Evolutionary conservation across 2,113 vertebrate genomes (phyloP), one percentile per base, ranked within the genome.

Genomic region (Lynx canadensis): DNA sequence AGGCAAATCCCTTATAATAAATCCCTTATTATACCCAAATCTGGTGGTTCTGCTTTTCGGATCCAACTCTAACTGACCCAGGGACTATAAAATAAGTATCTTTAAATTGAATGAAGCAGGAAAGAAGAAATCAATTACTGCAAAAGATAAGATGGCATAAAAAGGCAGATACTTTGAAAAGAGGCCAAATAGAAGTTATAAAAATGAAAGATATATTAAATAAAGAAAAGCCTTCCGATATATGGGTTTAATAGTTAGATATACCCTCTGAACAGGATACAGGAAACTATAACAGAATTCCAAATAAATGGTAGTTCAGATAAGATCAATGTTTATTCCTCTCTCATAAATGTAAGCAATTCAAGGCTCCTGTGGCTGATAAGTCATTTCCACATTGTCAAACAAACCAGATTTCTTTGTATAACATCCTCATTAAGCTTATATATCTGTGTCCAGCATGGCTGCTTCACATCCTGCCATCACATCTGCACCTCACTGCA

Each of bases 71-170:
- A 76, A 92, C 36, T 96, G 92, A 82, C 78, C 90, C 25, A 55
- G 18, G 87, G 76, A 85, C 65, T 97, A 81, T 57, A 91, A 94
- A 76, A 94, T 91, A 95, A 94, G 80, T 76, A 87, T 60, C 25
- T 97, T 93, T 95, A 94, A 74, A 94, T 15, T 88, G 71, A 97
- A 97, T 80, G 68, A 94, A 95, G 18, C n/a, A 91, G 12, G 31
- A 93, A 97, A 93, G 36, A 82, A 69, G 27, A 98, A 97, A 97
- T 94, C 41, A 74, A 95, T 94, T 91, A 94, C 41, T 79, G 1
- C 87, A 95, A 90, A 36, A 94, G 55, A 80, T 65, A 96, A 94
- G 55, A 90, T 94, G 84, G 25, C 87, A 96, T 92, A 69, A 81
- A 90, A 86, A 84, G 71, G 33, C 68, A 97, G n/a, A 84, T 68